Percentiles rank a stretch among this genome's conserved stretches.
These are phyloP conservation scores for Epinotia brunnichana DNA, from an alignment of 2,888 invertebrate genomes.

Conservation along the genomic window DNA sequence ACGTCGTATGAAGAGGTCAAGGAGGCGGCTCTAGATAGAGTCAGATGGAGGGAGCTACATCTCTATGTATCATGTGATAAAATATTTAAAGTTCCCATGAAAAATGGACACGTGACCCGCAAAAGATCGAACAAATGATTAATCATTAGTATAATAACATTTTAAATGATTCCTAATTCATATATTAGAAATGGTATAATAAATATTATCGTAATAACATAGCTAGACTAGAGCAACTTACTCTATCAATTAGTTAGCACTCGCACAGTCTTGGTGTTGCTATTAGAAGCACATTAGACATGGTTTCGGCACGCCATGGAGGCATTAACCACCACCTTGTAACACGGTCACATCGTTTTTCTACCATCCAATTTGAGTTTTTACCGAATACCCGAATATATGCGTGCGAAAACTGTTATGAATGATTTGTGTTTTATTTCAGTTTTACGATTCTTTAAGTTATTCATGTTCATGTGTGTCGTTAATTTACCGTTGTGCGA, in stretches of 20 bases:
- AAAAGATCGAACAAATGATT: background rate
- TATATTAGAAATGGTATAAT: conserved; percentile 23
- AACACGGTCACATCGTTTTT: conserved; percentile 81
- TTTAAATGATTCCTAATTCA: conserved; percentile 11
- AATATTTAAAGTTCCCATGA: background rate
- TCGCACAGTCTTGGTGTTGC: conserved; percentile 71
- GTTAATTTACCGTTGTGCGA: conserved; percentile 62
- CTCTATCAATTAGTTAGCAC: conserved; percentile 80
- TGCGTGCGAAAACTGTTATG: conserved; percentile 69
- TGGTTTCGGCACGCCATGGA: conserved; percentile 75
- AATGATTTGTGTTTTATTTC: conserved; percentile 58
- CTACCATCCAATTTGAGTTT: conserved; percentile 74
- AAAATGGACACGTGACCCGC: background rate
- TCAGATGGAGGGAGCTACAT: too few species aligned
- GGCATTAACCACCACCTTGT: conserved; percentile 72
- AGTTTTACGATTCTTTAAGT: conserved; percentile 51
- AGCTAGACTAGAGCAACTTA: conserved; percentile 54
- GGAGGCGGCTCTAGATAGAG: too few species aligned
- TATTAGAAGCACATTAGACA: conserved; percentile 81
- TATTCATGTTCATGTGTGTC: conserved; percentile 44
- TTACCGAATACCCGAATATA: conserved; percentile 65
- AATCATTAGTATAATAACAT: background rate
- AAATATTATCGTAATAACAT: conserved; percentile 26
- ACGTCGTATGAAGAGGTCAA: too few species aligned
- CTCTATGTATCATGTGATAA: too few species aligned